Evolutionary conservation across 2,797 vertebrate genomes (phyloP), one percentile per base, ranked within the genome.

Genomic region (Zenarchopterus dispar): DNA sequence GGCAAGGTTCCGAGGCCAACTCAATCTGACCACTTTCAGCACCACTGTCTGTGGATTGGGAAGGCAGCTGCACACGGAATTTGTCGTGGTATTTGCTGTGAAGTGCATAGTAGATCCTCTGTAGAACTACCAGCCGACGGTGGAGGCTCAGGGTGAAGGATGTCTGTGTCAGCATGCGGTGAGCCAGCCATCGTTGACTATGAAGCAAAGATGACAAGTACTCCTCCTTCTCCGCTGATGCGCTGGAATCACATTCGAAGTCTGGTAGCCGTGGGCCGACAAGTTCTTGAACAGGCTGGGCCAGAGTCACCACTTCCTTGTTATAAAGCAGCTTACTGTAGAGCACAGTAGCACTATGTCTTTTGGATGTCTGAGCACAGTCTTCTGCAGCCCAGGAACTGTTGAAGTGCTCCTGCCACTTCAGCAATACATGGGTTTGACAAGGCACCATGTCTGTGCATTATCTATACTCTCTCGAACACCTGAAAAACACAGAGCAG

Each of bases 341-440:
- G 51, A 94, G 92, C n/a, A 23, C 47, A 1, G 90, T 79, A 1
- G 92, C 92, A 18, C 89, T 91, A 11, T 81, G 70, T 46, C 94
- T 88, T 17, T 80, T 87, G 66, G 92, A 87, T 1, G 85, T 87
- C 78, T 91, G 85, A 1, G 89, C 58, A 2, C 90, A 89, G 82
- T 94, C 93, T 74, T 95, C 94, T 6, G 90, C 77, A 4, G 93
- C 93, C 94, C 94, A 95, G 86, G 90, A 93, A 84, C 94, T 91
- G 85, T 95, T 95, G 77, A 94, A 92, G 87, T 95, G 94, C 89
- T 95, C 94, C 87, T 94, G 93, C 94, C 94, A 95, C 80, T 94
- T 94, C 72, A 93, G 86, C 90, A 94, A 93, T 75, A 95, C 91
- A 81, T 94, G 90, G 61, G 92, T 94, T 89, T 94, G 93, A 85